A percentile compares a stretch with the other conserved stretches of the same genome.
Conservation (phyloP, 2,888 invertebrate genomes). For the Drosophila phalerata region DNA sequence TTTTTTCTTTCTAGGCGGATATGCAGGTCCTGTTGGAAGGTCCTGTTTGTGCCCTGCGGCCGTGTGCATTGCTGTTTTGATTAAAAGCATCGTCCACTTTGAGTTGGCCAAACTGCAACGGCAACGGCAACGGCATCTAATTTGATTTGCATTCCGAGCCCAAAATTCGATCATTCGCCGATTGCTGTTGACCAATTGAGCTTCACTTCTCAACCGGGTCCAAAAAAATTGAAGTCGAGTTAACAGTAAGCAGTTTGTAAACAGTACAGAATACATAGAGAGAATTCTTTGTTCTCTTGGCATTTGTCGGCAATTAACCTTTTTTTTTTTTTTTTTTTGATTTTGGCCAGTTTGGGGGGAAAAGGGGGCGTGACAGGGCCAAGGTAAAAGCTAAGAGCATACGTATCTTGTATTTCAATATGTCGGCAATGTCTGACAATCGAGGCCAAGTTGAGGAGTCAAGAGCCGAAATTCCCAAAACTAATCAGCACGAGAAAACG, state of each 20-base stretch:
- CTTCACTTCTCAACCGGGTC: conserved; percentile 26
- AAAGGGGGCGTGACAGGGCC: neutral
- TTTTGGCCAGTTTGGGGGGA: neutral
- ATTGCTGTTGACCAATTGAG: conserved; percentile 26
- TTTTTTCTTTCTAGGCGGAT: conserved; percentile 1
- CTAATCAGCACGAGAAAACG: conserved; percentile 67
- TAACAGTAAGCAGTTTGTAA: conserved; percentile 2
- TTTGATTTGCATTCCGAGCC: conserved; percentile 66
- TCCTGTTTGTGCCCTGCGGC: conserved; percentile 16
- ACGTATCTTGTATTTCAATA: conserved; percentile 18
- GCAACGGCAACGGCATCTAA: conserved; percentile 49
- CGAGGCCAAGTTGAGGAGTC: conserved; percentile 51
- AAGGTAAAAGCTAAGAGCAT: conserved; percentile 24
- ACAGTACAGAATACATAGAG: neutral
- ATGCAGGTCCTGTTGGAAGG: conserved; percentile 7
- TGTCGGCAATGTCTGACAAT: conserved; percentile 31
- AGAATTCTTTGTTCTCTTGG: neutral
- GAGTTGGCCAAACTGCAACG: conserved; percentile 22
- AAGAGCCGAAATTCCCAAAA: conserved; percentile 69
- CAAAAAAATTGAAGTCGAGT: conserved; percentile 1
- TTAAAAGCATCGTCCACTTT: conserved; percentile 67
- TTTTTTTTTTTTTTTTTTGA: no score
- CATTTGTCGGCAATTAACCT: conserved; percentile 65
- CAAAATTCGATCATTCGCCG: conserved; percentile 36
- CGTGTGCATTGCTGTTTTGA: conserved; percentile 58